Percentiles rank a stretch among this genome's conserved stretches.
Conservation (phyloP, 2,797 vertebrate genomes). For the Neoniphon sammara region DNA sequence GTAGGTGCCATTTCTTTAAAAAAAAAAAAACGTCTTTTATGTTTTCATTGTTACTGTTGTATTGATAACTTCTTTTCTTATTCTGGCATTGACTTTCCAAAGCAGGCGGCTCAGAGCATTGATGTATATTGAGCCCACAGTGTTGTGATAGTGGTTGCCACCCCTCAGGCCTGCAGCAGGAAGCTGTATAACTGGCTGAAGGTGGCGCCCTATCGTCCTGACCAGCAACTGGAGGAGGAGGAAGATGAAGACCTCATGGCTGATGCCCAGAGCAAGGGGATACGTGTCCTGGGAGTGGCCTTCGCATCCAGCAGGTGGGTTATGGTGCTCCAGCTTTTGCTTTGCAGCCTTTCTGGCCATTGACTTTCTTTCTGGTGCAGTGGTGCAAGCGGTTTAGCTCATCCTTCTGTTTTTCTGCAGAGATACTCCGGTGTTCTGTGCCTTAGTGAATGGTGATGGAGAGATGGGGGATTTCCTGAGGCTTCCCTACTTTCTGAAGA, state of each 20-base stretch:
- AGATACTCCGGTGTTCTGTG: slow-evolving; percentile 90
- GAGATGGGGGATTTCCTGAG: slow-evolving; percentile 93
- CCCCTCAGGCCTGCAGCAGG: slow-evolving; percentile 86
- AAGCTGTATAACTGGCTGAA: slow-evolving; percentile 92
- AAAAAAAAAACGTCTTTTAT: not conserved
- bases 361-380: not conserved
- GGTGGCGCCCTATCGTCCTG: slow-evolving; percentile 88
- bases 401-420: slow-evolving; percentile 61
- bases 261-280: slow-evolving; percentile 89
- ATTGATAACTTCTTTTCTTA: slow-evolving; percentile 16
- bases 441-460: slow-evolving; percentile 90
- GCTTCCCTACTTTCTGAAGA: slow-evolving; percentile 90
- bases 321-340: not conserved
- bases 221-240: slow-evolving; percentile 92
- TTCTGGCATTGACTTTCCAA: slow-evolving; percentile 29
- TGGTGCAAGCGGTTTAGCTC: not conserved
- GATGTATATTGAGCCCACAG: slow-evolving; percentile 43
- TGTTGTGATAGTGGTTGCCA: slow-evolving; percentile 34
- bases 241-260: slow-evolving; percentile 90
- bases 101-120: slow-evolving; percentile 35
- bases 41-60: not conserved
- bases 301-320: slow-evolving; percentile 88
- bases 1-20: not conserved
- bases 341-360: not conserved
- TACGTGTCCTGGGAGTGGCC: slow-evolving; percentile 89